Percentiles rank a stretch among this genome's conserved stretches.
Evolutionary conservation across 2,113 vertebrate species (phyloP).

Genomic region (Microcebus griseorufus): DNA sequence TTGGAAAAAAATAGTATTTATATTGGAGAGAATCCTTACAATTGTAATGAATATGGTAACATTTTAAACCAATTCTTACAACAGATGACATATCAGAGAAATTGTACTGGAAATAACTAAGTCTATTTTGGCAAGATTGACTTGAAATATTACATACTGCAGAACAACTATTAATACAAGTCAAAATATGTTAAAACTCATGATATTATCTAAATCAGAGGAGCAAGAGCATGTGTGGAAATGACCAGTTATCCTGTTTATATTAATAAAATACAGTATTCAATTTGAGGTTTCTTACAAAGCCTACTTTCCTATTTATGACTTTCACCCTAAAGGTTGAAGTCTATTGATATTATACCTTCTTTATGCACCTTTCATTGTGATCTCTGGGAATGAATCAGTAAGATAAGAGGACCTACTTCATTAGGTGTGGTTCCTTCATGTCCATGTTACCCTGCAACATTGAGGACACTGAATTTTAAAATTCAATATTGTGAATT

Average conservation of each 20-base stretch:
- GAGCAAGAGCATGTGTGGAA: background rate
- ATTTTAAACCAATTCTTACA: background rate
- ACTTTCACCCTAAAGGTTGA: background rate
- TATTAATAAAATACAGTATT: background rate
- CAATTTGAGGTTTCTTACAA: background rate
- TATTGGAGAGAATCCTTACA: background rate
- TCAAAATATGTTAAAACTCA: background rate
- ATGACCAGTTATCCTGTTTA: background rate
- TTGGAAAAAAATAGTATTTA: background rate
- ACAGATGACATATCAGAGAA: background rate
- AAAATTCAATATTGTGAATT: background rate
- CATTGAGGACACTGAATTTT: background rate
- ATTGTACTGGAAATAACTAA: background rate
- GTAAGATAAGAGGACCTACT: background rate
- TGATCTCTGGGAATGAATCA: background rate
- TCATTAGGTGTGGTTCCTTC: background rate
- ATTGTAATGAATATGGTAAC: background rate
- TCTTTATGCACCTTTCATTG: background rate
- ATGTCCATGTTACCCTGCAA: background rate
- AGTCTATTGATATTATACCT: background rate
- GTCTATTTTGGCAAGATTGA: background rate
- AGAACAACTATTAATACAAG: background rate
- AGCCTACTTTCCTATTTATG: background rate
- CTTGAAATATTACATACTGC: background rate
- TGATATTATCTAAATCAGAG: background rate